Conservation (phyloP, 2,888 invertebrate species). For the Noctua comes region DNA sequence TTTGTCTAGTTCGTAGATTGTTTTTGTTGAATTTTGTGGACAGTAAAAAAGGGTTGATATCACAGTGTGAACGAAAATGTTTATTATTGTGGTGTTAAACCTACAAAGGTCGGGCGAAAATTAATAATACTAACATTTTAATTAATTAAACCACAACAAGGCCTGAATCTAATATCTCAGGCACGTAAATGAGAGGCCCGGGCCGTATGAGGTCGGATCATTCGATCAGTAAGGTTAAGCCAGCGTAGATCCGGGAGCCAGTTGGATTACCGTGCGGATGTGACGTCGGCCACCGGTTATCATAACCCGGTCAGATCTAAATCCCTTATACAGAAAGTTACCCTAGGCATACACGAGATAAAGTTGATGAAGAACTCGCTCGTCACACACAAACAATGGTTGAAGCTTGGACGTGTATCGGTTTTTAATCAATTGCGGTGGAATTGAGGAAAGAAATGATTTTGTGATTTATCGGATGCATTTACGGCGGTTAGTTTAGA, state of each 20-base stretch:
- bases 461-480: constrained; percentile 6
- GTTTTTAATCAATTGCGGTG: constrained; percentile 43
- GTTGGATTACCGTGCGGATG: constrained; percentile 57
- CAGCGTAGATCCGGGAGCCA: constrained; percentile 50
- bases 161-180: constrained; percentile 32
- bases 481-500: not conserved
- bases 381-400: constrained; percentile 52
- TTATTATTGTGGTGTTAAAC: not conserved
- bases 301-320: constrained; percentile 40
- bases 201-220: constrained; percentile 45
- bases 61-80: constrained; percentile 11
- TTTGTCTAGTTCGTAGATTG: constrained; percentile 45
- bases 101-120: constrained; percentile 5
- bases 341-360: constrained; percentile 11
- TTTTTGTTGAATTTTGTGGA: constrained; percentile 43
- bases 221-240: constrained; percentile 59
- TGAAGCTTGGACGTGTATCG: constrained; percentile 53
- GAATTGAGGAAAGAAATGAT: constrained; percentile 1
- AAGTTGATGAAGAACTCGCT: constrained; percentile 46
- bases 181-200: constrained; percentile 48
- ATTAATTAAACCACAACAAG: constrained; percentile 45
- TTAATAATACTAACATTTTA: constrained; percentile 25
- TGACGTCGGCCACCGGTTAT: constrained; percentile 54
- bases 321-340: constrained; percentile 55
- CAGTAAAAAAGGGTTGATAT: constrained; percentile 21